Base-by-base conservation (phyloP, 2,888 invertebrate species). In the Pyrgus malvae region DNA sequence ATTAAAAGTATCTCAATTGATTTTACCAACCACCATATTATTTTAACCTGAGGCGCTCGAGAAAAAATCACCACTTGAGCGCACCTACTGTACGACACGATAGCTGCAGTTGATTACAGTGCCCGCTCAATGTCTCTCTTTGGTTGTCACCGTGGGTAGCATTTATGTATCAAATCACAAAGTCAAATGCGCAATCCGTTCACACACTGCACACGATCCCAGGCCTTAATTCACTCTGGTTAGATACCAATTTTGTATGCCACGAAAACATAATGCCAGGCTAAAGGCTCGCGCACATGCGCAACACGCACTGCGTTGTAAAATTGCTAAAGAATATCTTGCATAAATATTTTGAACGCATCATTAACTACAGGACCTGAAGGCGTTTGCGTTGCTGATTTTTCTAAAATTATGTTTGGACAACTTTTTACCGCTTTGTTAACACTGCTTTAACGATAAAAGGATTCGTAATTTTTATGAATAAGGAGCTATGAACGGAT, bases 81-180 rank as follows among this genome's bases (percentile, higher is more conserved):
- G n/a, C n/a, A n/a, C n/a, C n/a, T n/a, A n/a, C n/a, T 25, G 11
- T 35, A 21, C 31, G 29, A 16, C n/a, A n/a, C 31, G 31, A 31
- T 9, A 4, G 37, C 17, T 37, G 12, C n/a, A n/a, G 27, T 35
- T 11, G 48, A 48, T 48, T 48, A 37, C 37, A 37, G 14, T 19
- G 1, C 11, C 23, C 16, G 17, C 25, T 48, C 37, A 16, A 2
- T 25, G 35, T 48, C 37, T 23, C 48, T n/a, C 27, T 27, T n/a
- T 17, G 17, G 37, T 17, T 38, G 48, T 38, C 48, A 38, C 37
- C 17, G 49, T 49, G 29, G 49, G 49, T 38, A 40, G 19, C 40
- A 40, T 49, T 48, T 48, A 48, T 25, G 25, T 38, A 49, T 29
- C 17, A 21, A 49, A 40, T 49, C 48, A 48, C 38, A 40, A 48